phyloP scores from a whole-genome alignment of 2,888 invertebrate species.

The Reticulitermes lucifugus region DNA sequence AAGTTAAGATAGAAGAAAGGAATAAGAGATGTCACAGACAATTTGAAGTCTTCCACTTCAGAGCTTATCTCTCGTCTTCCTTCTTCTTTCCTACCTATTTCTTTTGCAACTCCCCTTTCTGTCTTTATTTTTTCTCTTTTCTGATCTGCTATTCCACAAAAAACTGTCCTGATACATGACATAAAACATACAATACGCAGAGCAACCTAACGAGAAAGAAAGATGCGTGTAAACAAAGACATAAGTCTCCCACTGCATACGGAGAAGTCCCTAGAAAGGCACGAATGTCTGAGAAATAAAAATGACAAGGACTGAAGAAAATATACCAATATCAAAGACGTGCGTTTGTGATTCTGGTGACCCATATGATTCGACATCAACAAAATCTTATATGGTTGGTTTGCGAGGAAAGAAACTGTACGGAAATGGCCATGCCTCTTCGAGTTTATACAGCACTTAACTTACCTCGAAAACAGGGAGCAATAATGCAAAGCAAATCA shows the following conservation, averaged over 20 bases:
- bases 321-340: background rate
- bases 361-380: too few species aligned
- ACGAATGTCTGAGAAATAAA: background rate
- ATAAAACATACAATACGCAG: background rate
- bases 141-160: conserved; percentile 31
- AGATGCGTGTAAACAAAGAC: conserved; percentile 34
- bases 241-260: background rate
- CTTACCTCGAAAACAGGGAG: too few species aligned
- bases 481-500: too few species aligned
- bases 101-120: background rate
- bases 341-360: background rate
- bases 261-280: conserved; percentile 9
- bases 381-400: too few species aligned
- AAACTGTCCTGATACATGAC: conserved; percentile 26
- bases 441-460: too few species aligned
- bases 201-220: background rate
- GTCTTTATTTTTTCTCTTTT: conserved; percentile 19
- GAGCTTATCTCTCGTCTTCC: conserved; percentile 22
- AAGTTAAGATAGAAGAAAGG: conserved; percentile 1
- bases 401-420: too few species aligned
- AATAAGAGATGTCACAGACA: conserved; percentile 31
- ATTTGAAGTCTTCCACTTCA: conserved; percentile 38
- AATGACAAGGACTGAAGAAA: background rate
- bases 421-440: too few species aligned
- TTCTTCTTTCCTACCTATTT: conserved; percentile 6